phyloP scores from a whole-genome alignment of 2,113 vertebrate species.

The Sisor rabdophorus region DNA sequence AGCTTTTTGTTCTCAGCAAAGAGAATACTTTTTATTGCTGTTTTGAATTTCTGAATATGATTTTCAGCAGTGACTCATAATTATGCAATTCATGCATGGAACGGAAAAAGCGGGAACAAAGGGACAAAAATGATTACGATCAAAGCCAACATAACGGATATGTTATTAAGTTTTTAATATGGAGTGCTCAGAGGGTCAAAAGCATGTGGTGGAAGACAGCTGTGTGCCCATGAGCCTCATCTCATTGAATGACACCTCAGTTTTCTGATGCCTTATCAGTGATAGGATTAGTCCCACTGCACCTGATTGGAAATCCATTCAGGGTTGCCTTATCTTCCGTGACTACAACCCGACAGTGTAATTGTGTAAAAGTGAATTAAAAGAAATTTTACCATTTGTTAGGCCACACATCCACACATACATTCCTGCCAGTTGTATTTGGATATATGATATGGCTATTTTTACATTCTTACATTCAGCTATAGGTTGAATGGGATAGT shows the following conservation, averaged over 20 bases:
- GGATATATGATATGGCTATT: slow-evolving; percentile 26
- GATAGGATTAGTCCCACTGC: slow-evolving; percentile 41
- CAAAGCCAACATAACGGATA: slow-evolving; percentile 39
- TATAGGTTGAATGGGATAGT: neutral
- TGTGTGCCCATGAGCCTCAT: slow-evolving; percentile 40
- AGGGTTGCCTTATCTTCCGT: slow-evolving; percentile 47
- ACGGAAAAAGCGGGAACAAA: slow-evolving; percentile 38
- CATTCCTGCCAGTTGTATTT: slow-evolving; percentile 1
- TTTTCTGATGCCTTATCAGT: slow-evolving; percentile 53
- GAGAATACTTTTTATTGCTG: neutral
- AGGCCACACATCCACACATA: slow-evolving; percentile 21
- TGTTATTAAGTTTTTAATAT: slow-evolving; percentile 49
- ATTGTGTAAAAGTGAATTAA: slow-evolving; percentile 43
- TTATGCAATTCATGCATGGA: slow-evolving; percentile 24
- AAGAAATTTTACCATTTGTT: slow-evolving; percentile 47
- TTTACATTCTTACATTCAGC: slow-evolving; percentile 23
- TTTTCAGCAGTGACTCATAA: slow-evolving; percentile 40
- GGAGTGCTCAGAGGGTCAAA: slow-evolving; percentile 28
- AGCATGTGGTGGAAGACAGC: neutral
- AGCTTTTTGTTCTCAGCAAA: neutral
- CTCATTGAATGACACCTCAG: slow-evolving; percentile 49
- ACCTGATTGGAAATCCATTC: slow-evolving; percentile 54
- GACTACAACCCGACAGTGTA: slow-evolving; percentile 48
- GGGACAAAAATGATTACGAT: slow-evolving; percentile 31
- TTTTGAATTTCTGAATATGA: slow-evolving; percentile 42